Percentiles rank a stretch among this genome's conserved stretches.
Evolutionary conservation across 2,888 invertebrate genomes (phyloP).

Genomic region (Horisme vitalbata): DNA sequence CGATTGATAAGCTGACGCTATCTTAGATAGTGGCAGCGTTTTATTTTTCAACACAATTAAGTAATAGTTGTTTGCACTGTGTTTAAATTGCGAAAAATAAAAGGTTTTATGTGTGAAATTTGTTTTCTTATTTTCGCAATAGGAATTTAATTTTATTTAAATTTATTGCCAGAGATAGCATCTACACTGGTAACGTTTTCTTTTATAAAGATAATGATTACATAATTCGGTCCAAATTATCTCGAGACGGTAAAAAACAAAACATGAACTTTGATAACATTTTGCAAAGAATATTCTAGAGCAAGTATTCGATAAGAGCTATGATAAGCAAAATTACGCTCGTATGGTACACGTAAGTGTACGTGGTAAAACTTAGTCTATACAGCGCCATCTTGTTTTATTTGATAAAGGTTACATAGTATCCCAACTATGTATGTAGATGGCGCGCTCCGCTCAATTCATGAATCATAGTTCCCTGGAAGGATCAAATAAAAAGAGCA

Average conservation of each 20-base stretch:
- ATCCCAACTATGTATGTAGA: conserved; percentile 1
- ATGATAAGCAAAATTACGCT: too few species aligned
- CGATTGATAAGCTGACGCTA: conserved; percentile 48
- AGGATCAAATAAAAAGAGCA: too few species aligned
- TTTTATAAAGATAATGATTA: too few species aligned
- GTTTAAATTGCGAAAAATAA: conserved; percentile 13
- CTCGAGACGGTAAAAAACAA: not conserved
- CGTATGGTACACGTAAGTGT: too few species aligned
- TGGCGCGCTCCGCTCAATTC: conserved; percentile 3
- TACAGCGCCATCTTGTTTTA: conserved; percentile 16
- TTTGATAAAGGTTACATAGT: not conserved
- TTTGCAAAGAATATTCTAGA: conserved; percentile 8
- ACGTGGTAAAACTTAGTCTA: too few species aligned
- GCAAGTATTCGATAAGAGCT: conserved; percentile 3
- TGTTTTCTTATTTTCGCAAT: not conserved
- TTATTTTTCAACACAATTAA: conserved; percentile 14
- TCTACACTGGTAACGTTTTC: too few species aligned
- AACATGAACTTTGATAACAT: conserved; percentile 3
- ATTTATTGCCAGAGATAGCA: too few species aligned
- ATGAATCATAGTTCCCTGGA: too few species aligned
- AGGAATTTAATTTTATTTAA: too few species aligned
- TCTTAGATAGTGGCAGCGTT: conserved; percentile 5
- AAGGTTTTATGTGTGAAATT: conserved; percentile 3
- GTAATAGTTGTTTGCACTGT: conserved; percentile 8
- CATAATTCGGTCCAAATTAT: not conserved